These are phyloP conservation scores for Euleptes europaea DNA, from an alignment of 2,113 vertebrate species.

Conservation along the genomic window DNA sequence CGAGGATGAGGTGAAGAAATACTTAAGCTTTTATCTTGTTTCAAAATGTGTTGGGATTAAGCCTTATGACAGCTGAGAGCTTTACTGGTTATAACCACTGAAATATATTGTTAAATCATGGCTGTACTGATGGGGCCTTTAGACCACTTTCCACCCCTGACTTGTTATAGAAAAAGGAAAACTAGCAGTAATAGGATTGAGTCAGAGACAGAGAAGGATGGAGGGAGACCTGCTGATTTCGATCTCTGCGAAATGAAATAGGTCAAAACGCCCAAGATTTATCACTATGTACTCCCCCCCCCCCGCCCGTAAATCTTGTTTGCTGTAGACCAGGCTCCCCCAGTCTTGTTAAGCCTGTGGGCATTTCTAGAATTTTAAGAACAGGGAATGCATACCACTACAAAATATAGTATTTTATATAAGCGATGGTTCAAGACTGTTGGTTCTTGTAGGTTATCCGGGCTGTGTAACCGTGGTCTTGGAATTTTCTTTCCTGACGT, in stretches of 20 bases:
- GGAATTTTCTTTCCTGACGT: no score
- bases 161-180: constrained; percentile 5
- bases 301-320: no score
- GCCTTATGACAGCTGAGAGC: constrained; percentile 63
- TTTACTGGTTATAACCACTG: constrained; percentile 59
- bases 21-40: constrained; percentile 72
- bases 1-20: constrained; percentile 44
- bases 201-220: neutral
- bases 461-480: no score
- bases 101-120: constrained; percentile 54
- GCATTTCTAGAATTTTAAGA: no score
- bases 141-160: constrained; percentile 10
- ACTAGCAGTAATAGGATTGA: constrained; percentile 38
- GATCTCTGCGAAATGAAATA: neutral
- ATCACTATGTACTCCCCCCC: neutral
- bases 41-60: constrained; percentile 65
- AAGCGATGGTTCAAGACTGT: no score
- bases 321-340: no score
- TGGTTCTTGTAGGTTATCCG: no score
- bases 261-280: neutral
- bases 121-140: constrained; percentile 32
- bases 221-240: constrained; percentile 1
- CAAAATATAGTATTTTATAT: no score
- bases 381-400: no score
- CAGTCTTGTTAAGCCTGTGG: no score